A percentile compares a stretch with the other conserved stretches of the same genome.
Conservation (phyloP, 1,140 invertebrate genomes). For the Grapholita molesta region DNA sequence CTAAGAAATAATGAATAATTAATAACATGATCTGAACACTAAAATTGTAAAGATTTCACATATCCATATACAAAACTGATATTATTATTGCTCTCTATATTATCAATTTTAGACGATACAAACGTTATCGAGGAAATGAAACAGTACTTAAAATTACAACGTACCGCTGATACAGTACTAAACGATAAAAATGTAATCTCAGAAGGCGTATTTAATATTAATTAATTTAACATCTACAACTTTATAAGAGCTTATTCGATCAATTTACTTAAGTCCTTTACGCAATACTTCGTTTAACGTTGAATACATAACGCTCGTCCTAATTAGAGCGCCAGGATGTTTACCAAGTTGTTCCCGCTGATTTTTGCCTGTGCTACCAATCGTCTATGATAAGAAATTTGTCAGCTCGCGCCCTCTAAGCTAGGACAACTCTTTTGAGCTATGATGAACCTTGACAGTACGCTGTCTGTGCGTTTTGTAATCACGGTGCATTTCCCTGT, state of each 20-base stretch:
- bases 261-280: slow-evolving; percentile 45
- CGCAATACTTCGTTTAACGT: slow-evolving; percentile 55
- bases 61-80: slow-evolving; percentile 30
- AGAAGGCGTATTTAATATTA: slow-evolving; percentile 57
- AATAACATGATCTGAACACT: slow-evolving; percentile 43
- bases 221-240: slow-evolving; percentile 54
- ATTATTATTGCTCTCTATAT: slow-evolving; percentile 51
- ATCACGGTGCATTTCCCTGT: slow-evolving; percentile 49
- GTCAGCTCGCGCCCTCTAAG: neutral
- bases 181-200: slow-evolving; percentile 53
- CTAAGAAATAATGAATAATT: slow-evolving; percentile 41
- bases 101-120: slow-evolving; percentile 42
- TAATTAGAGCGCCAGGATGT: slow-evolving; percentile 59
- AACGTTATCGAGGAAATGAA: slow-evolving; percentile 26
- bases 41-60: slow-evolving; percentile 35
- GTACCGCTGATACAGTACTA: slow-evolving; percentile 30
- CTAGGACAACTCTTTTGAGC: neutral
- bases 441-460: neutral
- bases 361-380: slow-evolving; percentile 38
- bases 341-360: slow-evolving; percentile 68
- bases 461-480: slow-evolving; percentile 32
- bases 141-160: slow-evolving; percentile 31
- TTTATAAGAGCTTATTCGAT: slow-evolving; percentile 46
- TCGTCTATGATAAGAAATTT: slow-evolving; percentile 25
- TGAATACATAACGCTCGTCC: slow-evolving; percentile 55